These are phyloP conservation scores for Ethmia dodecea DNA, from an alignment of 2,888 invertebrate genomes.

Conservation along the genomic window DNA sequence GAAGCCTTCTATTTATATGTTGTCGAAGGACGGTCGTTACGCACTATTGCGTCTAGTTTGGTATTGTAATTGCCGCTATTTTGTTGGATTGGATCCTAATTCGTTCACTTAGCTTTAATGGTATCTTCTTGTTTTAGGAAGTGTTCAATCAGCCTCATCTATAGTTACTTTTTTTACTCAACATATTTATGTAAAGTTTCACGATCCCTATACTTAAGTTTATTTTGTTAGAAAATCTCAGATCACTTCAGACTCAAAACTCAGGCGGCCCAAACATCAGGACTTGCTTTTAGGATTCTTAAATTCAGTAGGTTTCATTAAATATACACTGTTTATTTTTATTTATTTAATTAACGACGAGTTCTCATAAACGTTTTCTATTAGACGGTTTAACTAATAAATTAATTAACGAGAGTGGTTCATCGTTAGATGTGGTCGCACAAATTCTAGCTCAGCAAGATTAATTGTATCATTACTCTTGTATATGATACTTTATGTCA, in stretches of 20 bases:
- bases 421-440: slow-evolving; percentile 32
- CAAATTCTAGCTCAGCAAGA: slow-evolving; percentile 37
- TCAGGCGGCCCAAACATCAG: too few relatives aligned
- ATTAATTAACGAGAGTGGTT: slow-evolving; percentile 38
- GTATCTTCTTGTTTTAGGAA: slow-evolving; percentile 36
- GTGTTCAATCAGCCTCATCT: too few relatives aligned
- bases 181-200: too few relatives aligned
- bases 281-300: too few relatives aligned
- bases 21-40: slow-evolving; percentile 55
- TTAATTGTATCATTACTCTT: slow-evolving; percentile 38
- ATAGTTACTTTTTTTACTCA: too few relatives aligned
- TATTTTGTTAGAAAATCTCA: too few relatives aligned
- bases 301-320: too few relatives aligned
- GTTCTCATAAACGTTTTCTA: too few relatives aligned
- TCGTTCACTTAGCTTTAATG: slow-evolving; percentile 47
- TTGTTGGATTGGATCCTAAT: slow-evolving; percentile 58
- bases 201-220: too few relatives aligned
- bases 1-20: slow-evolving; percentile 56
- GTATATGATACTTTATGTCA: slow-evolving; percentile 25
- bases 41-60: slow-evolving; percentile 50
- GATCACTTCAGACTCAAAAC: too few relatives aligned
- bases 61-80: slow-evolving; percentile 67
- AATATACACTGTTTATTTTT: too few relatives aligned
- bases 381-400: slow-evolving; percentile 31
- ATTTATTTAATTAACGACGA: too few relatives aligned